Percentiles rank a stretch among this genome's conserved stretches.
These are phyloP conservation scores for Petrocephalus sullivani DNA, from an alignment of 2,797 vertebrate species.

Conservation along the genomic window DNA sequence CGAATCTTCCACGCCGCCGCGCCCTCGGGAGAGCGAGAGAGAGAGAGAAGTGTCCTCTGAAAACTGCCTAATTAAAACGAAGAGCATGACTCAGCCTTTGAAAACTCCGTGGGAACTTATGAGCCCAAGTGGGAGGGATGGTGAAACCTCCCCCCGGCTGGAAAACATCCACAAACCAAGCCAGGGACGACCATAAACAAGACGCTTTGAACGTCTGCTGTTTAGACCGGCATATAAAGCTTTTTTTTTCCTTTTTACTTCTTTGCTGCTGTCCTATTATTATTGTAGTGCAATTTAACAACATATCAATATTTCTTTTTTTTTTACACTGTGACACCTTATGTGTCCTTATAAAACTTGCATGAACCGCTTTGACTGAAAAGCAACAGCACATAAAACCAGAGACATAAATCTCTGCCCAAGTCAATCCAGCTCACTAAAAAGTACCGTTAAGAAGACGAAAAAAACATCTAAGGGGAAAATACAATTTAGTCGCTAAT, in stretches of 20 bases:
- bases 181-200: neutral
- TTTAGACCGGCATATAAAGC: neutral
- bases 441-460: neutral
- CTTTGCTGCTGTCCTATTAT: neutral
- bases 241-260: neutral
- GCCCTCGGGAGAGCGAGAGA: neutral
- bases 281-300: neutral
- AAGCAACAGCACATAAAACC: neutral
- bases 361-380: neutral
- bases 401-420: neutral
- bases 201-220: neutral
- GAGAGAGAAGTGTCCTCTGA: neutral
- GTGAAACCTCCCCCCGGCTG: neutral
- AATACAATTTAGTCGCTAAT: conserved; percentile 14
- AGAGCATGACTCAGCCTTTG: conserved; percentile 10
- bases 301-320: neutral
- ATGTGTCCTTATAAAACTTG: neutral
- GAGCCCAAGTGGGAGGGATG: neutral
- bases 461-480: neutral
- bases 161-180: neutral
- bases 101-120: neutral
- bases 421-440: neutral
- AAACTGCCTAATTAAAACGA: neutral
- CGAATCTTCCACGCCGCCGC: neutral
- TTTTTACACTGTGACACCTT: neutral